Conservation (phyloP, 2,797 vertebrate genomes). For the Hafferia zeledoni region DNA sequence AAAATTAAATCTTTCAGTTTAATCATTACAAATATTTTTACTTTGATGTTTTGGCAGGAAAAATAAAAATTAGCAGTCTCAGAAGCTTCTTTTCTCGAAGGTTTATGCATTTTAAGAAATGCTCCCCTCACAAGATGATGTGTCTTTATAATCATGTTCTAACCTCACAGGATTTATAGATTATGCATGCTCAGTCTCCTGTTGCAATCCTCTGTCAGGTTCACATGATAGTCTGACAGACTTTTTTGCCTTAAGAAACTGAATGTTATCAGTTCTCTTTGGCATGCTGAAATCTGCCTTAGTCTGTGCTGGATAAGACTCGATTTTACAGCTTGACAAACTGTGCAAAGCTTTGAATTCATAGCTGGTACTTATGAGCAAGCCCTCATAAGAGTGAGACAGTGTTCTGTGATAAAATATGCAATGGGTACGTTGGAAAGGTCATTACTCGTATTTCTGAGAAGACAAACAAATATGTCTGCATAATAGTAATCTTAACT, state of each 20-base stretch:
- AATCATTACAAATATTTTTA: not conserved
- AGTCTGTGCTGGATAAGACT: not conserved
- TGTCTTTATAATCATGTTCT: not conserved
- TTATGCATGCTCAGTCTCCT: not conserved
- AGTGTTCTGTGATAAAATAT: not conserved
- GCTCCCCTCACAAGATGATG: not conserved
- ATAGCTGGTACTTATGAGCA: not conserved
- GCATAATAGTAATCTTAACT: not conserved
- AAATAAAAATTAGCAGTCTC: not conserved
- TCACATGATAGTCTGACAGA: not conserved
- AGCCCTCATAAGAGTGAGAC: not conserved
- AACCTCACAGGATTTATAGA: not conserved
- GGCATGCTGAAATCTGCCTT: not conserved
- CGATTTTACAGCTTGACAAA: not conserved
- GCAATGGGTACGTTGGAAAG: not conserved
- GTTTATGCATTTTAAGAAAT: not conserved
- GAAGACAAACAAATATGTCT: not conserved
- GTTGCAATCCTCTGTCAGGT: not conserved
- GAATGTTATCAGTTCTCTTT: not conserved
- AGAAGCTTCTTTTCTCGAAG: not conserved
- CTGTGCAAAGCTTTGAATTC: not conserved
- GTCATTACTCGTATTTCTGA: not conserved
- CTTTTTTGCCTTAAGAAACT: not conserved
- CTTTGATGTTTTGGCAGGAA: not conserved
- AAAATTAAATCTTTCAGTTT: not conserved